These are phyloP conservation scores for Engystomops pustulosus DNA, from an alignment of 2,113 vertebrate species.

Conservation along the genomic window DNA sequence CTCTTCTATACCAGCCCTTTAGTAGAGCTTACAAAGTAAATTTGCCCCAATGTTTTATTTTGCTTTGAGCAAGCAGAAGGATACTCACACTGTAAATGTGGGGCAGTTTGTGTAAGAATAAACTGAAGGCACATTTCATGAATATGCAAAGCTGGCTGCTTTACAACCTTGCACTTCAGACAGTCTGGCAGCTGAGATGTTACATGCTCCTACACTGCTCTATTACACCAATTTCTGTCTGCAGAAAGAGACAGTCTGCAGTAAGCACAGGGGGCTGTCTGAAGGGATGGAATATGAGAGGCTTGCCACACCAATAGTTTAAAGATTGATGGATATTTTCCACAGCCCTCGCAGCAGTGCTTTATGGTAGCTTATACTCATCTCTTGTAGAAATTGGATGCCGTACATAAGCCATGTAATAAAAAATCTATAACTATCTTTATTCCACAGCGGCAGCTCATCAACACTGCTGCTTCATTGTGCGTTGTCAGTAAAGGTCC, in stretches of 20 bases:
- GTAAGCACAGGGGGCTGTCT: constrained; percentile 35
- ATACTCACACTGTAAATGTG: not conserved
- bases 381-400: constrained; percentile 10
- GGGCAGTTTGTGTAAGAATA: not conserved
- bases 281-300: constrained; percentile 44
- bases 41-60: not conserved
- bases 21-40: too few relatives aligned
- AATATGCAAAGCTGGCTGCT: not conserved
- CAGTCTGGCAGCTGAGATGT: constrained; percentile 16
- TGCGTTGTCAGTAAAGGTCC: not conserved
- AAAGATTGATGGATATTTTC: constrained; percentile 28
- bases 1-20: too few relatives aligned
- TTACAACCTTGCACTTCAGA: not conserved
- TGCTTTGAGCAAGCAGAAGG: not conserved
- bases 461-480: not conserved
- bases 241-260: constrained; percentile 36
- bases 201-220: not conserved
- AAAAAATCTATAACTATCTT: not conserved
- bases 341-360: not conserved
- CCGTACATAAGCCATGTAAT: constrained; percentile 5
- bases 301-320: not conserved
- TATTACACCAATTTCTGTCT: not conserved
- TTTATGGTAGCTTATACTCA: constrained; percentile 13
- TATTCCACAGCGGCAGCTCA: not conserved
- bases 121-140: not conserved